Percentiles rank a stretch among this genome's conserved stretches.
Evolutionary conservation across 1,140 invertebrate species (phyloP).

Genomic region (Drosophila nigromelanica): DNA sequence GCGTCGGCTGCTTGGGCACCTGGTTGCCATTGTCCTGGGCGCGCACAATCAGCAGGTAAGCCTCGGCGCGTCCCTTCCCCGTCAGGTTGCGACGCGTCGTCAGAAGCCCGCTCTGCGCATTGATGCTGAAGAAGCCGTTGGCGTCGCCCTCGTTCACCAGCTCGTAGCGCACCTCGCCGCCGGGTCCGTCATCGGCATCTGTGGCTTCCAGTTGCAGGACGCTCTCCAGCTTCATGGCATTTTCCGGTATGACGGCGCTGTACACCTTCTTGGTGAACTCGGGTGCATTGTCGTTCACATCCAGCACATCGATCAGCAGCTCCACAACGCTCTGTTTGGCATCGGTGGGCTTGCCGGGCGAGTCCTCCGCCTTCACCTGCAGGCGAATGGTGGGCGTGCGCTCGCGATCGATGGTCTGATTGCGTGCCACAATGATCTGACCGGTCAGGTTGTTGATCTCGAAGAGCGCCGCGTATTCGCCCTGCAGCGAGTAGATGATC

Average conservation of each 20-base stretch:
- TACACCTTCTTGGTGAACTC: conserved; percentile 84
- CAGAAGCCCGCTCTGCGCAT: conserved; percentile 88
- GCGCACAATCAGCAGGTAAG: conserved; percentile 88
- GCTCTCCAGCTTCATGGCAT: conserved; percentile 87
- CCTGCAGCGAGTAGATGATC: conserved; percentile 88
- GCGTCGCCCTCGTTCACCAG: conserved; percentile 90
- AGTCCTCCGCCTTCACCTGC: conserved; percentile 90
- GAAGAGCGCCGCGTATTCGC: conserved; percentile 89
- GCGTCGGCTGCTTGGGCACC: conserved; percentile 79
- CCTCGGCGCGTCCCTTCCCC: conserved; percentile 88
- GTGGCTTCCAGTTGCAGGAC: conserved; percentile 91
- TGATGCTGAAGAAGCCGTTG: conserved; percentile 88
- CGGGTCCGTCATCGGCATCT: conserved; percentile 90
- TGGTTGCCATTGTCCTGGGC: conserved; percentile 89
- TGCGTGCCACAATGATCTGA: conserved; percentile 87
- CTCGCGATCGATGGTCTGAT: conserved; percentile 90
- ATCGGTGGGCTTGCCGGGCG: conserved; percentile 87
- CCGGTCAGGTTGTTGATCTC: conserved; percentile 88
- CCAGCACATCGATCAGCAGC: conserved; percentile 89
- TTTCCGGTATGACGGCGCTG: conserved; percentile 87
- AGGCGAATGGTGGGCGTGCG: conserved; percentile 88
- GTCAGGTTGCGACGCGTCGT: conserved; percentile 87
- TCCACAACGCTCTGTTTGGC: conserved; percentile 86
- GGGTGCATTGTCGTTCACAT: conserved; percentile 92
- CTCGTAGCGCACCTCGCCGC: conserved; percentile 88